phyloP scores from a whole-genome alignment of 1,140 invertebrate species.

The Steinernema feltiae region DNA sequence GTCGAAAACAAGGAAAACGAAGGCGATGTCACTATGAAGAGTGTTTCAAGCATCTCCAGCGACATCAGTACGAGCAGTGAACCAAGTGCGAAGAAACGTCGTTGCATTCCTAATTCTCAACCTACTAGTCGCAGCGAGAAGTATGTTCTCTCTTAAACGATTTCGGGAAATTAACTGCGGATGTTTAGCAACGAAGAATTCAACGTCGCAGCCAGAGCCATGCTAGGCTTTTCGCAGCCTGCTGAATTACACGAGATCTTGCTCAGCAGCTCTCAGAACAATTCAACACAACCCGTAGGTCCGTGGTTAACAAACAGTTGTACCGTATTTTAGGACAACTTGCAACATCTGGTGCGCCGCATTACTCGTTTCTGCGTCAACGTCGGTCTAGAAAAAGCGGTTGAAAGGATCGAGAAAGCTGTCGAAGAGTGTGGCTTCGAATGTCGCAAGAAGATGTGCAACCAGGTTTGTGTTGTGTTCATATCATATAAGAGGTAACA shows the following conservation, averaged over 20 bases:
- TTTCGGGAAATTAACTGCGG: no score
- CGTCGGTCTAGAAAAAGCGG: conserved; percentile 9
- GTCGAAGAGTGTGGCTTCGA: neutral
- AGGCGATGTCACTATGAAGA: neutral
- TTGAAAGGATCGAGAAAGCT: conserved; percentile 24
- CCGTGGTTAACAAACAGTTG: no score
- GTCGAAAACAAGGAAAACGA: neutral
- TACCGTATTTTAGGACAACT: conserved; percentile 20
- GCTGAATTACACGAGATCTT: conserved; percentile 27
- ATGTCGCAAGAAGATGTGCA: neutral
- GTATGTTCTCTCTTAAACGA: no score
- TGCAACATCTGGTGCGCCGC: conserved; percentile 30
- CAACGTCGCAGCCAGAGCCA: conserved; percentile 14
- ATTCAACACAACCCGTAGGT: no score
- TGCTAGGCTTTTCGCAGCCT: conserved; percentile 29
- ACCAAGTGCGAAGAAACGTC: neutral
- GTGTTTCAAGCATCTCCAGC: neutral
- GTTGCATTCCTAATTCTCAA: neutral
- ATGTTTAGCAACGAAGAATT: conserved; percentile 2
- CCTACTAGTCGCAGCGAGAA: no score
- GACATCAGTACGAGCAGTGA: no score
- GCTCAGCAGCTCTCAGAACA: conserved; percentile 19
- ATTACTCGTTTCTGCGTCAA: conserved; percentile 39
- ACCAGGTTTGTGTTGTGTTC: neutral
- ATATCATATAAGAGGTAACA: no score